Conservation (phyloP, 2,888 invertebrate genomes). For the Orchesellides sinensis region DNA sequence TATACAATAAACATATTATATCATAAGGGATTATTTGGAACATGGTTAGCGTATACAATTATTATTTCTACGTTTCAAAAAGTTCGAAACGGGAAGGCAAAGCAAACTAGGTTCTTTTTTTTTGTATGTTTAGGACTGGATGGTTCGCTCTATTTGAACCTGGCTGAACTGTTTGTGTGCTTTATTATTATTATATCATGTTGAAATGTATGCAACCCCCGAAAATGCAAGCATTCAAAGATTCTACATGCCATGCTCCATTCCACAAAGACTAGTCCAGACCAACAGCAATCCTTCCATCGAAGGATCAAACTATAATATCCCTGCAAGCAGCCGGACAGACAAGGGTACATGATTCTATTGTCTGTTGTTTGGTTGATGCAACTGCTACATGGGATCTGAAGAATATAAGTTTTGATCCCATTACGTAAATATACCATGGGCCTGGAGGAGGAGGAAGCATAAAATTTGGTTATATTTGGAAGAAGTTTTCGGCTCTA, state of each 20-base stretch:
- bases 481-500: conserved; percentile 11
- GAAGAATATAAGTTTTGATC: conserved; percentile 40
- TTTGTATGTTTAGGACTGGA: neutral
- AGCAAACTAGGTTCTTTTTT: neutral
- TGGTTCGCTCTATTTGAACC: neutral
- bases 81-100: neutral
- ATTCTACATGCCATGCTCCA: conserved; percentile 9
- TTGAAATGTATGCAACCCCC: neutral
- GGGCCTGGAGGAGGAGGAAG: conserved; percentile 37
- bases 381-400: conserved; percentile 31
- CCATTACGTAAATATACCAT: conserved; percentile 54
- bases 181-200: conserved; percentile 5
- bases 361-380: conserved; percentile 15
- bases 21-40: conserved; percentile 53
- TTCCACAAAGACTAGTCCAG: conserved; percentile 20
- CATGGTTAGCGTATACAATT: conserved; percentile 41
- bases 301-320: conserved; percentile 30
- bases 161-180: conserved; percentile 25
- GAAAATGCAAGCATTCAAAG: neutral
- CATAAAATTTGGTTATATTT: conserved; percentile 42
- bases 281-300: conserved; percentile 38
- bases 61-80: conserved; percentile 46
- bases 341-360: conserved; percentile 1
- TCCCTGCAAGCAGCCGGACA: neutral
- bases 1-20: conserved; percentile 59